Percentiles rank a stretch among this genome's conserved stretches.
These are phyloP conservation scores for Micoletzkya japonica DNA, from an alignment of 2,888 invertebrate genomes.

Conservation along the genomic window DNA sequence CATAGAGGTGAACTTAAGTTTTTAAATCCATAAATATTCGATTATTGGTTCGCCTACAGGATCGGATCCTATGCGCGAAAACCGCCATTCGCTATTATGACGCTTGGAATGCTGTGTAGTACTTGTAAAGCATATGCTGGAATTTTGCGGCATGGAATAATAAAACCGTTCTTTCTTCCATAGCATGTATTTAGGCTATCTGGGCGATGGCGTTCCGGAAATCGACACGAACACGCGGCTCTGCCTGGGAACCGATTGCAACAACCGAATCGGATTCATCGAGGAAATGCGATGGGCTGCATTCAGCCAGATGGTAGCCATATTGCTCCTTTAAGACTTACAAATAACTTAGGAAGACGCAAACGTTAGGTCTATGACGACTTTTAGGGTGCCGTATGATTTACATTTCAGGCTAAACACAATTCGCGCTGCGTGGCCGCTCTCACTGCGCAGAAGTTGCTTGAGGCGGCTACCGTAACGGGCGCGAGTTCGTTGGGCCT, in stretches of 20 bases:
- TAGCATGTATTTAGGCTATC: slow-evolving; percentile 46
- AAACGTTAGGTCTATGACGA: too few relatives aligned
- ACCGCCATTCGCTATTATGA: too few relatives aligned
- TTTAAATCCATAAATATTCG: too few relatives aligned
- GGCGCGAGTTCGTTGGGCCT: slow-evolving; percentile 55
- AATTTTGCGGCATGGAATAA: too few relatives aligned
- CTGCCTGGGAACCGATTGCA: slow-evolving; percentile 62
- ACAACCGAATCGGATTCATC: slow-evolving; percentile 56
- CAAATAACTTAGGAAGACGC: too few relatives aligned
- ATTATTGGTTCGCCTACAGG: too few relatives aligned
- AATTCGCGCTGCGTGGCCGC: slow-evolving; percentile 53
- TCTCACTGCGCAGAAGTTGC: slow-evolving; percentile 46
- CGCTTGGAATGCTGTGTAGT: too few relatives aligned
- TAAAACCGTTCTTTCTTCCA: too few relatives aligned
- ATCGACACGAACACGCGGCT: slow-evolving; percentile 42
- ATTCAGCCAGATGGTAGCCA: slow-evolving; percentile 56
- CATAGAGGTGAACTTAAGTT: too few relatives aligned
- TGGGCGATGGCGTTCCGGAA: slow-evolving; percentile 59
- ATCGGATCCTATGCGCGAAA: too few relatives aligned
- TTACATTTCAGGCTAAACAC: slow-evolving; percentile 51
- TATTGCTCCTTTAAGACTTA: not conserved
- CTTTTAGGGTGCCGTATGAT: too few relatives aligned
- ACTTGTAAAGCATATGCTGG: too few relatives aligned
- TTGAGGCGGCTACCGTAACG: slow-evolving; percentile 50
- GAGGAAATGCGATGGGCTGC: slow-evolving; percentile 63